A percentile compares a stretch with the other conserved stretches of the same genome.
These are phyloP conservation scores for Vombatus ursinus DNA, from an alignment of 2,113 vertebrate genomes.

Conservation along the genomic window DNA sequence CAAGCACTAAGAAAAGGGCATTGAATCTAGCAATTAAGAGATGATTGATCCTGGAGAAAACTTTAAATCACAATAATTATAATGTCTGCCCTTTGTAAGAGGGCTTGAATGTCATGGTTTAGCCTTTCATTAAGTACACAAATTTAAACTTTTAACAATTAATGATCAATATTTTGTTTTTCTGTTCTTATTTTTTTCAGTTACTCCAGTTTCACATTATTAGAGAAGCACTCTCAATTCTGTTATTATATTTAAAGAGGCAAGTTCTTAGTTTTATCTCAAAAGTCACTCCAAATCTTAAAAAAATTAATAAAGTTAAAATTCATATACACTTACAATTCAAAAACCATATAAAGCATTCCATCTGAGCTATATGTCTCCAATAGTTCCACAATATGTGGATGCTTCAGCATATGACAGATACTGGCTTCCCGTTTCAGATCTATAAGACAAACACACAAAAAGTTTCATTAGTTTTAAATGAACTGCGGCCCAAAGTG, in stretches of 20 bases:
- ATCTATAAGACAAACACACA: slow-evolving; percentile 86
- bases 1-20: background rate
- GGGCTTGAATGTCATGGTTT: background rate
- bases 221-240: slow-evolving; percentile 7
- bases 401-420: slow-evolving; percentile 99
- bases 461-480: slow-evolving; percentile 69
- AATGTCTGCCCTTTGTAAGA: background rate
- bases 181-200: background rate
- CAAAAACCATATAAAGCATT: slow-evolving; percentile 99
- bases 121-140: background rate
- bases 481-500: slow-evolving; percentile 70
- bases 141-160: background rate
- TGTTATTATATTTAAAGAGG: slow-evolving; percentile 43
- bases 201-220: background rate
- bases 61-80: background rate
- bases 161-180: background rate
- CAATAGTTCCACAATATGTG: slow-evolving; percentile 97
- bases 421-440: slow-evolving; percentile 99
- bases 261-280: slow-evolving; percentile 50
- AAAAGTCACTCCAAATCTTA: slow-evolving; percentile 54
- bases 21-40: background rate
- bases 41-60: background rate
- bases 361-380: slow-evolving; percentile 99
- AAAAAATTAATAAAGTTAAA: slow-evolving; percentile 59
- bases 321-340: slow-evolving; percentile 92